Base-by-base conservation (phyloP, 53 echinoderm and acorn worm species). In the Glandiceps talaboti region DNA sequence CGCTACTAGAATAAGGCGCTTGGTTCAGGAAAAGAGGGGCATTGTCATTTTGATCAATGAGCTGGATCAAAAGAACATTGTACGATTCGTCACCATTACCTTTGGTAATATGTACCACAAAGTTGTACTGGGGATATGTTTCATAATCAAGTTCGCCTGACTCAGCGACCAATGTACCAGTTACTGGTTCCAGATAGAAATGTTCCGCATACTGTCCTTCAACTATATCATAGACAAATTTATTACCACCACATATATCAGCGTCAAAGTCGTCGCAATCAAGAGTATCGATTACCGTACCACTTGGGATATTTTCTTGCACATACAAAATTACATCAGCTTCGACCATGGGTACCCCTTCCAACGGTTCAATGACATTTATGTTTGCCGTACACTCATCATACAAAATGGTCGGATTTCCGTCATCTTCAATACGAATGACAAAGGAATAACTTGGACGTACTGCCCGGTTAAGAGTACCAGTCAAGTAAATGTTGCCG, bases 41-140 rank as follows among this genome's bases (percentile, higher is more conserved):
- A 80, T 95, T 86, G 78, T 90, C 92, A 85, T 95, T 95, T 27
- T 92, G 92, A 82, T 95, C 96, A 74, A 90, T 80, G 14, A 95
- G 84, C 30, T 73, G 77, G 74, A 95, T 33, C 26, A 33, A 74
- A 14, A 95, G 77, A 74, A 45, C 64, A 20, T 20, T 20, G 64
- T 45, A 45, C 6, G 64, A 6, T 45, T 45, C 64, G 6, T 12
- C 20, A 12, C 64, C 64, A 45, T 45, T 45, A 45, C 64, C 64
- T 45, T 20, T 45, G 6, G 64, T 45, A 45, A 45, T 45, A 20
- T 12, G 64, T 12, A 45, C 64, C 6, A 45, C 6, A 20, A 45
- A 45, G 64, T 45, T 45, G 64, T 45, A 45, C 64, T 45, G 64
- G 6, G 6, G 64, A 45, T 12, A 12, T 12, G 64, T 45, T 45